Evolutionary conservation across 2,113 vertebrate species (phyloP).

Genomic region (Bombycilla garrulus): DNA sequence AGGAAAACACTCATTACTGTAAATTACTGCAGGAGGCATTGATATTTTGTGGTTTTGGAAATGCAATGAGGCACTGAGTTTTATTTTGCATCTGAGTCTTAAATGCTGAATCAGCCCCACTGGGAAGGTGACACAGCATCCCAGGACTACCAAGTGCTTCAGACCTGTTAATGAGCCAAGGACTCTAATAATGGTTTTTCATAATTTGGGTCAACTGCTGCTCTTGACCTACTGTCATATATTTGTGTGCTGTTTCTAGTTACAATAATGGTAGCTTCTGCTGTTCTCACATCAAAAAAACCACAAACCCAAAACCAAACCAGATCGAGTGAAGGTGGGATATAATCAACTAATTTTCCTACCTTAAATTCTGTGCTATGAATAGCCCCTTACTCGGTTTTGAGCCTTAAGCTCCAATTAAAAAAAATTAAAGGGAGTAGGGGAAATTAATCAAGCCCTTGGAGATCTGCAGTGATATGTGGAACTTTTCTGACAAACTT

Average conservation of each 20-base stretch:
- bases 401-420: neutral
- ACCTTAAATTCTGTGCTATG: neutral
- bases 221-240: neutral
- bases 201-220: neutral
- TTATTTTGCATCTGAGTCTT: neutral
- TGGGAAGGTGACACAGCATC: neutral
- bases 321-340: neutral
- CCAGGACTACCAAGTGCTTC: neutral
- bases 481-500: neutral
- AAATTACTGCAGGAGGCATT: neutral
- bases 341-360: neutral
- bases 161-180: neutral
- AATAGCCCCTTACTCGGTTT: neutral
- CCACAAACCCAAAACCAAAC: neutral
- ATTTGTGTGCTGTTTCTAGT: neutral
- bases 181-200: neutral
- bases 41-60: neutral
- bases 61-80: neutral
- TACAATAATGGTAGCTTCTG: neutral
- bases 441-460: neutral
- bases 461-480: neutral
- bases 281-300: neutral
- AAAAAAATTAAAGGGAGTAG: accelerated
- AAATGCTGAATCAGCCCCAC: neutral
- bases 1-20: neutral